phyloP scores from a whole-genome alignment of 2,113 vertebrate genomes.

The Sterrhoptilus dennistouni region DNA sequence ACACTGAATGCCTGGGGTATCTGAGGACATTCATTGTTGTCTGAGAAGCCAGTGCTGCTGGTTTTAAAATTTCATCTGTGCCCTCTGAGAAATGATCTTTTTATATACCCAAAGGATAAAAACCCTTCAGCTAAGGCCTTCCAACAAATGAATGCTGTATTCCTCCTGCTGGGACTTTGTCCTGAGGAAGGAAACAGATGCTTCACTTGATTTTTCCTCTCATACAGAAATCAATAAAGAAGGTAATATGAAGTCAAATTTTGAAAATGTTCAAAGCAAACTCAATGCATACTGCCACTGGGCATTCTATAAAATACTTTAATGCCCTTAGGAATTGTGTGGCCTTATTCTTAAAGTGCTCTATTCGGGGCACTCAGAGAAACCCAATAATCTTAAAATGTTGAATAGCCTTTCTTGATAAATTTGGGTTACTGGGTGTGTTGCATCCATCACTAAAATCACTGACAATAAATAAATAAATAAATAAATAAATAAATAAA shows the following conservation, averaged over 20 bases:
- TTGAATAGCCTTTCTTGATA: not conserved
- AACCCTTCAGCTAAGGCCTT: not conserved
- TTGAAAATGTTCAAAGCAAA: not conserved
- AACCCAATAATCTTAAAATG: not conserved
- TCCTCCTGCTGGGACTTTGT: not conserved
- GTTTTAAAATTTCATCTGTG: not conserved
- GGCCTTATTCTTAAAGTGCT: not conserved
- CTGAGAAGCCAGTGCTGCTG: not conserved
- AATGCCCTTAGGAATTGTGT: not conserved
- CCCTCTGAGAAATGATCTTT: not conserved
- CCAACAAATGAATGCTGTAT: not conserved
- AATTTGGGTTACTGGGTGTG: not conserved
- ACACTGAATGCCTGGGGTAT: not conserved
- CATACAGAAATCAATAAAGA: not conserved
- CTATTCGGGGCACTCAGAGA: not conserved
- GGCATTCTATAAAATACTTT: not conserved
- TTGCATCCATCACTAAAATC: not conserved
- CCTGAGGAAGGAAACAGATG: not conserved
- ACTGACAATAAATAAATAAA: not conserved
- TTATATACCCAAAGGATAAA: not conserved
- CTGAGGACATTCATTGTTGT: not conserved
- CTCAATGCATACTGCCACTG: not conserved
- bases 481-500: no score
- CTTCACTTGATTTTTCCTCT: not conserved
- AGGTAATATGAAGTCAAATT: not conserved